Evolutionary conservation across 2,797 vertebrate genomes (phyloP).

Genomic region (Anomalospiza imberbis): DNA sequence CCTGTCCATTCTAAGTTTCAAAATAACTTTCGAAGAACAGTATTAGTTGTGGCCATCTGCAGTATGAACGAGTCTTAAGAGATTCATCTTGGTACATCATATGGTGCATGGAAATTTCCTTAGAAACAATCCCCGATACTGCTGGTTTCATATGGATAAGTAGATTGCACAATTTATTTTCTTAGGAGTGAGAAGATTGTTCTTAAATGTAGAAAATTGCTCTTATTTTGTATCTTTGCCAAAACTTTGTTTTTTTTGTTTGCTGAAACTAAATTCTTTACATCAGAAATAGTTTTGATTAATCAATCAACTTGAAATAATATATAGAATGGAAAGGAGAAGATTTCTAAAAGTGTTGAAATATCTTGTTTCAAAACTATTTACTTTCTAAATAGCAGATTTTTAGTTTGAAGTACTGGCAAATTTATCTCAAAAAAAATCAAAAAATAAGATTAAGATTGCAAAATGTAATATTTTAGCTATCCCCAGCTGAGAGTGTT

Average conservation of each 20-base stretch:
- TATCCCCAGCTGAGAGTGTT: not conserved
- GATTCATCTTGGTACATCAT: not conserved
- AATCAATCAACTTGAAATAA: not conserved
- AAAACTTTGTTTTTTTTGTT: not conserved
- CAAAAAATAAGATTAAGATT: not conserved
- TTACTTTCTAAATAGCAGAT: not conserved
- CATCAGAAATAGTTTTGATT: not conserved
- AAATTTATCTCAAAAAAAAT: not conserved
- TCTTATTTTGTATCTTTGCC: not conserved
- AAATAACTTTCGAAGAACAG: not conserved
- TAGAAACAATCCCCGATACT: not conserved
- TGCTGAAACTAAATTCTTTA: not conserved
- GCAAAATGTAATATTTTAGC: not conserved
- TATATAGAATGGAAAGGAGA: not conserved
- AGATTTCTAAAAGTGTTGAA: not conserved
- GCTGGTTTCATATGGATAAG: not conserved
- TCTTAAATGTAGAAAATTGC: not conserved
- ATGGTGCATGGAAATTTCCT: not conserved
- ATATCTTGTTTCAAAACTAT: not conserved
- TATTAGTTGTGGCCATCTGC: not conserved
- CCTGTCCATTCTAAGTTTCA: not conserved
- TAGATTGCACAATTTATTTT: not conserved
- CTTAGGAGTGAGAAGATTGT: not conserved
- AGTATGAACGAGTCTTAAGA: not conserved
- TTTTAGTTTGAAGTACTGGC: not conserved